Base-by-base conservation (phyloP, 2,113 vertebrate genomes). In the Tragulus kanchil region DNA sequence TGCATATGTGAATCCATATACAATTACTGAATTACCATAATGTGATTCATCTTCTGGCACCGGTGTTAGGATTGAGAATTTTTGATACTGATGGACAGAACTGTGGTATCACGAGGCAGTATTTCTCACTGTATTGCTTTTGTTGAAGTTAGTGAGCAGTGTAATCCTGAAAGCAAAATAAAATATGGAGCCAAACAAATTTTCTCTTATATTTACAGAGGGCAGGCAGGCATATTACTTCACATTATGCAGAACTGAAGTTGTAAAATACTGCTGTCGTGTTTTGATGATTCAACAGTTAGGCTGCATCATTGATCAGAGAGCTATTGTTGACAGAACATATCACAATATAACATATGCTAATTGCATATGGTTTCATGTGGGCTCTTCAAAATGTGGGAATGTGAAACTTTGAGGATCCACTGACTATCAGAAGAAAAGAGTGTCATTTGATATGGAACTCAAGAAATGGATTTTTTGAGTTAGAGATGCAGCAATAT, bases 71-170 rank as follows among this genome's bases (percentile, higher is more conserved):
- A 71, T 42, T 91, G 67, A 97, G 9, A 94, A 58, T 62, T 91
- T 62, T 97, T 97, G 59, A 9, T 96, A 0, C 85, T 95, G 93
- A 92, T 95, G 93, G 52, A 95, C 42, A 84, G 89, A 85, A 10
- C 8, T 97, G 16, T 92, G 12, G 65, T 89, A 85, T 95, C 97
- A n/a, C 94, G 69, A 85, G 73, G 58, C 36, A 64, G 5, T 65
- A 93, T 94, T 97, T 95, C 19, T 98, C 94, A 93, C 89, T 88
- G 84, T 81, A 61, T 75, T 69, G 13, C 75, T 98, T 97, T 93
- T 89, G 77, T 64, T 98, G 89, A 97, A 93, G 69, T 21, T 96
- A 56, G 28, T 54, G 58, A 54, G 95, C 77, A 88, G 28, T 62
- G 28, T 85, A 95, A 97, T 95, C 48, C 42, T 5, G 4, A 67